A percentile compares a stretch with the other conserved stretches of the same genome.
phyloP scores from a whole-genome alignment of 2,113 vertebrate genomes.

The Amazona guildingii region DNA sequence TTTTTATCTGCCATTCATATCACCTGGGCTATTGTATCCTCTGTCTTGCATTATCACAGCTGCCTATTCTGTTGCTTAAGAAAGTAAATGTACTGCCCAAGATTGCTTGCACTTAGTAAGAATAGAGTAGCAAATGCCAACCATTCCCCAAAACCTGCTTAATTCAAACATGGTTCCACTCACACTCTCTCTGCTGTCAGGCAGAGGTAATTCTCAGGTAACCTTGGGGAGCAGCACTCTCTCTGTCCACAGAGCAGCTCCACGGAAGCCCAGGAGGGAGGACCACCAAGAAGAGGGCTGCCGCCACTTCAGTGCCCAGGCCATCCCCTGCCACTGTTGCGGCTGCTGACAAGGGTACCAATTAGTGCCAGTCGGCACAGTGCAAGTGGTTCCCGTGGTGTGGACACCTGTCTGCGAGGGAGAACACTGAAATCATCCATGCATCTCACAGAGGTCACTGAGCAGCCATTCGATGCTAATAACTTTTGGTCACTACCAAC shows the following conservation, averaged over 20 bases:
- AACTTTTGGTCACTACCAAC: conserved; percentile 59
- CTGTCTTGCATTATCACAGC: accelerated
- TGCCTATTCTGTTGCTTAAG: not conserved
- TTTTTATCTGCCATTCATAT: not conserved
- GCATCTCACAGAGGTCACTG: conserved; percentile 32
- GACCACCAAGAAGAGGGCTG: not conserved
- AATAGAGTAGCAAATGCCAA: not conserved
- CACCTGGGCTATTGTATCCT: not conserved
- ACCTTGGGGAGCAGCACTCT: not conserved
- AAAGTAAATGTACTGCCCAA: not conserved
- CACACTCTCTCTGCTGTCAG: accelerated
- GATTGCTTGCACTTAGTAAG: not conserved
- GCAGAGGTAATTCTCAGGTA: not conserved
- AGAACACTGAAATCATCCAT: conserved; percentile 10
- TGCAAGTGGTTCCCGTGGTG: not conserved
- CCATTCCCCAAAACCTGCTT: not conserved
- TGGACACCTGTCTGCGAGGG: conserved; percentile 31
- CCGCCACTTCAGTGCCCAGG: not conserved
- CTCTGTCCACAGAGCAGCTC: not conserved
- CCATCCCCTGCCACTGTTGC: not conserved
- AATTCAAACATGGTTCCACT: not conserved
- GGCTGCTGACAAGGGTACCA: not conserved
- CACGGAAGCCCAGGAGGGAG: not conserved
- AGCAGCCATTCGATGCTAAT: conserved; percentile 58
- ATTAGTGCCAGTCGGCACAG: conserved; percentile 11